Percentiles rank a stretch among this genome's conserved stretches.
Conservation (phyloP, 1,140 invertebrate species). For the Apis mellifera region DNA sequence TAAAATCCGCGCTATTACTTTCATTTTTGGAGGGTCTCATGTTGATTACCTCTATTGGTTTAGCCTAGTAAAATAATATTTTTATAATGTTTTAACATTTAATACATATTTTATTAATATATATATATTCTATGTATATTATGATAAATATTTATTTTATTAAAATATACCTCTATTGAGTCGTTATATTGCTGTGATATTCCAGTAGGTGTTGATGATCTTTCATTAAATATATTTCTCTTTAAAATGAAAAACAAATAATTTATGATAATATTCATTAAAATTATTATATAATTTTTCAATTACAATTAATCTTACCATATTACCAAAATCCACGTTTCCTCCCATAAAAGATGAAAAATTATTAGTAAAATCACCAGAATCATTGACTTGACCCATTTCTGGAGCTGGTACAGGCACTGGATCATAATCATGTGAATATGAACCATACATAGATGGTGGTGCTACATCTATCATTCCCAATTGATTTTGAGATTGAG, state of each 20-base stretch:
- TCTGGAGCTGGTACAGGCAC: constrained; percentile 71
- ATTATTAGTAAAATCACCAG: constrained; percentile 76
- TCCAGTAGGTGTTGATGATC: constrained; percentile 67
- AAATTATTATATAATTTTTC: not conserved
- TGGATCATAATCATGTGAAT: constrained; percentile 77
- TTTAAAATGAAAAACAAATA: constrained; percentile 55
- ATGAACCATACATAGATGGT: constrained; percentile 78
- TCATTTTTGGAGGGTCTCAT: constrained; percentile 68
- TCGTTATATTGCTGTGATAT: constrained; percentile 74
- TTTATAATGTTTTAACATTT: not conserved
- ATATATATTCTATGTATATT: too few species aligned
- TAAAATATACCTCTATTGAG: constrained; percentile 72
- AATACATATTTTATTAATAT: too few species aligned
- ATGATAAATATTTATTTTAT: constrained; percentile 15
- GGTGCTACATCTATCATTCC: constrained; percentile 75
- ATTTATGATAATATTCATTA: not conserved
- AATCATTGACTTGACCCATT: constrained; percentile 63
- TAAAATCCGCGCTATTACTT: constrained; percentile 74
- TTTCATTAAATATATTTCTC: constrained; percentile 78
- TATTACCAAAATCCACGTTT: constrained; percentile 79
- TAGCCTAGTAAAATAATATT: constrained; percentile 71
- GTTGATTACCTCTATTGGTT: constrained; percentile 82
- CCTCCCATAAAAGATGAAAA: constrained; percentile 80
- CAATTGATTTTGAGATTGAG: constrained; percentile 69
- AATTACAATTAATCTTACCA: constrained; percentile 62